These are phyloP conservation scores for Pedicia rivosa DNA, from an alignment of 2,888 invertebrate genomes.

Conservation along the genomic window DNA sequence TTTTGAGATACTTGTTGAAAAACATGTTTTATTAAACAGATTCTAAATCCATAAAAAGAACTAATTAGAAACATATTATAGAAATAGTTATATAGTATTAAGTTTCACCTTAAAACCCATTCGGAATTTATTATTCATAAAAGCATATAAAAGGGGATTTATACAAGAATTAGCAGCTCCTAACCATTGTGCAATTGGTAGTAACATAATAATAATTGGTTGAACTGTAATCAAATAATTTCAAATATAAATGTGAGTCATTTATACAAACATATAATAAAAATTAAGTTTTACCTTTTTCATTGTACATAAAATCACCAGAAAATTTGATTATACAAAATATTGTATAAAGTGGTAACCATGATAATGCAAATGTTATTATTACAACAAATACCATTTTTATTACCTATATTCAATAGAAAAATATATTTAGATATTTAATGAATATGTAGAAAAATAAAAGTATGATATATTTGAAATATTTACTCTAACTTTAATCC, in stretches of 20 bases:
- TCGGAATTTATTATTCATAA: conserved; percentile 38
- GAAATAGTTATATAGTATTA: not conserved
- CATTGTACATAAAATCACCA: conserved; percentile 12
- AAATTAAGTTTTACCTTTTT: conserved; percentile 4
- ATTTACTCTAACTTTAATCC: conserved; percentile 17
- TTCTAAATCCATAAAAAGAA: not conserved
- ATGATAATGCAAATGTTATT: conserved; percentile 35
- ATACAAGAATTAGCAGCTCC: conserved; percentile 38
- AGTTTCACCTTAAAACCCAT: conserved; percentile 30
- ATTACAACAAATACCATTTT: conserved; percentile 38
- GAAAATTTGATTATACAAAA: conserved; percentile 26
- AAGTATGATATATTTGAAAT: not conserved
- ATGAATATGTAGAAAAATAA: too few species aligned
- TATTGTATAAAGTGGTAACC: conserved; percentile 37
- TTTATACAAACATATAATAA: not conserved
- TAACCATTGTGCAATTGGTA: conserved; percentile 35
- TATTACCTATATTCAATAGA: conserved; percentile 18
- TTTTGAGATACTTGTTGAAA: not conserved
- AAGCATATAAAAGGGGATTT: conserved; percentile 39
- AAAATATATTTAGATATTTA: too few species aligned
- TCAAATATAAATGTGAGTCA: not conserved
- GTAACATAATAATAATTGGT: conserved; percentile 19
- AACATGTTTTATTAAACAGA: conserved; percentile 1
- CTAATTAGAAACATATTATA: not conserved
- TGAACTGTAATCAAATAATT: conserved; percentile 5